These are phyloP conservation scores for Grallaria varia DNA, from an alignment of 2,113 vertebrate genomes.

Conservation along the genomic window DNA sequence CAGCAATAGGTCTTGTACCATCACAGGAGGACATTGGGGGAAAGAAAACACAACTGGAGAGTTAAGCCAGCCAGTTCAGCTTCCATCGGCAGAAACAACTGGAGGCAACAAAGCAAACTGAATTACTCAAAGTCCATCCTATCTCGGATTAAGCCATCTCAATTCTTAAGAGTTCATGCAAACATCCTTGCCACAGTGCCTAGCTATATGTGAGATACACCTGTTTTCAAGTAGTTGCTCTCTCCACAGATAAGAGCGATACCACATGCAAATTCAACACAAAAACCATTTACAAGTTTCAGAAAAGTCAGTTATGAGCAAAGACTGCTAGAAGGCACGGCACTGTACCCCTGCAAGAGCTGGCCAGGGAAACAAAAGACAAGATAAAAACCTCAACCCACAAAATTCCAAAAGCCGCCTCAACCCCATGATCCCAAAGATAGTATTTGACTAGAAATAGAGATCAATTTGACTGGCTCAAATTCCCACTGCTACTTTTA, in stretches of 20 bases:
- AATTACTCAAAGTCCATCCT: background rate
- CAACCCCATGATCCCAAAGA: background rate
- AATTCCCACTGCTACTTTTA: background rate
- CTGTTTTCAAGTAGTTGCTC: background rate
- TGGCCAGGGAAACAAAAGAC: background rate
- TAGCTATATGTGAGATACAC: background rate
- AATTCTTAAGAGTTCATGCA: background rate
- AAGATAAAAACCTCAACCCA: background rate
- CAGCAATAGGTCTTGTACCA: background rate
- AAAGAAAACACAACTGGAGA: background rate
- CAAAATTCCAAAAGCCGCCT: background rate
- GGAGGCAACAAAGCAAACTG: background rate
- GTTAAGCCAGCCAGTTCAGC: background rate
- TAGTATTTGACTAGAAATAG: background rate
- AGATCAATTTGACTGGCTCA: background rate
- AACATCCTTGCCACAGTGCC: background rate
- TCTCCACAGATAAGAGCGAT: background rate
- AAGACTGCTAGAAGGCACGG: background rate
- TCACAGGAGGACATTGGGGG: accelerated
- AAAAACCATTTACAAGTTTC: background rate
- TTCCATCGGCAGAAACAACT: background rate
- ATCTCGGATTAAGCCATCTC: background rate
- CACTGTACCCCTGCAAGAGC: background rate
- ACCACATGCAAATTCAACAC: background rate
- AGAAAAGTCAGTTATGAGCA: background rate